Conservation (phyloP, 2,113 vertebrate genomes). For the Tringa solitaria region DNA sequence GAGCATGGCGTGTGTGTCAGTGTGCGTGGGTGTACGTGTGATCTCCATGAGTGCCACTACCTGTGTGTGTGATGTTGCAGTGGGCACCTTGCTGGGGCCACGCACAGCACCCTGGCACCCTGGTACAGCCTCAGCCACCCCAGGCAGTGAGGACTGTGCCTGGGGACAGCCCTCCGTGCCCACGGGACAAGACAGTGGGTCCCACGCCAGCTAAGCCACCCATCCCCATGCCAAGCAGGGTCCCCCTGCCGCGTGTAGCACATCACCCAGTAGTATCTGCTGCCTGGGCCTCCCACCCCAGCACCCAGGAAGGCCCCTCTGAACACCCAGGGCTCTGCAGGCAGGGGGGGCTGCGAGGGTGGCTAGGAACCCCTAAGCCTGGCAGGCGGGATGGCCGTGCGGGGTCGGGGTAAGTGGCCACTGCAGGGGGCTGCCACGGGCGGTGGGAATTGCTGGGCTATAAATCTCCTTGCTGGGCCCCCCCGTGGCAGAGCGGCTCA, state of each 20-base stretch:
- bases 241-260: accelerated
- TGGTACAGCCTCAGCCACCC: background rate
- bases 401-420: accelerated
- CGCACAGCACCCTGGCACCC: background rate
- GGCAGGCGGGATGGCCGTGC: accelerated
- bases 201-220: background rate
- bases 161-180: background rate
- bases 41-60: background rate
- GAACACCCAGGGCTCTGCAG: background rate
- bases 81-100: accelerated
- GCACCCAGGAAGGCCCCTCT: background rate
- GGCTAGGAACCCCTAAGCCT: background rate
- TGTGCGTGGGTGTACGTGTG: background rate
- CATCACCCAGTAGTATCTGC: background rate
- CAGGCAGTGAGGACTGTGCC: background rate
- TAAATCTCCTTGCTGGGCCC: conserved; percentile 60
- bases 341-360: accelerated
- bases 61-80: background rate
- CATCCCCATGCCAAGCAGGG: background rate
- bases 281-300: background rate
- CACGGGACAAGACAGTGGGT: background rate
- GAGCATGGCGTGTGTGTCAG: accelerated
- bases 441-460: conserved; percentile 36
- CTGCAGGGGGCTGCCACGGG: background rate
- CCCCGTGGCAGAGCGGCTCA: conserved; percentile 55